Evolutionary conservation across 92 coral and sea anemone species (phyloP).

Genomic region (Palythoa grandis): DNA sequence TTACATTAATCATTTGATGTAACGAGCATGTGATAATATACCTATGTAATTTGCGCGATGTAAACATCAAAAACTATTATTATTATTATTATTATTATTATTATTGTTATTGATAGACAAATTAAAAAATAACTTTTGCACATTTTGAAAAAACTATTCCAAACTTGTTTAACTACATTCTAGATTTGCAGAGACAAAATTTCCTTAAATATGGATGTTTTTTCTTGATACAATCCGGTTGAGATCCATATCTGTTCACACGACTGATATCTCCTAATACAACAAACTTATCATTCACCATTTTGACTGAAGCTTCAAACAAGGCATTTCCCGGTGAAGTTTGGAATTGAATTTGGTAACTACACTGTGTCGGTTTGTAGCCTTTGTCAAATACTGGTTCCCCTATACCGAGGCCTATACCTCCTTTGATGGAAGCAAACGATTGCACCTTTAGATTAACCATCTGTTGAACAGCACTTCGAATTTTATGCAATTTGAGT

Average conservation of each 20-base stretch:
- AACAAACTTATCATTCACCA: conserved; percentile 50
- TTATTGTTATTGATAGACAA: too few relatives aligned
- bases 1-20: too few relatives aligned
- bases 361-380: conserved; percentile 54
- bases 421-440: conserved; percentile 50
- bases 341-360: conserved; percentile 57
- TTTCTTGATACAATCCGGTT: conserved; percentile 57
- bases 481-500: conserved; percentile 45
- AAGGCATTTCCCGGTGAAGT: conserved; percentile 57
- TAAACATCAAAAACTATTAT: too few relatives aligned
- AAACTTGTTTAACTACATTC: background rate
- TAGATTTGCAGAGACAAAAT: conserved; percentile 56
- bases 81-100: too few relatives aligned
- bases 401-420: conserved; percentile 60
- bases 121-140: too few relatives aligned
- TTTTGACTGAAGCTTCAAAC: conserved; percentile 59
- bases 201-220: conserved; percentile 56
- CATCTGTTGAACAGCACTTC: conserved; percentile 59
- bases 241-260: conserved; percentile 66
- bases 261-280: conserved; percentile 64
- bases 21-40: too few relatives aligned
- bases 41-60: too few relatives aligned
- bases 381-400: conserved; percentile 52
- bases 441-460: conserved; percentile 48
- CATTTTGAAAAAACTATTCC: background rate